These are phyloP conservation scores for Ectemnius continuus DNA, from an alignment of 2,888 invertebrate species.

Conservation along the genomic window DNA sequence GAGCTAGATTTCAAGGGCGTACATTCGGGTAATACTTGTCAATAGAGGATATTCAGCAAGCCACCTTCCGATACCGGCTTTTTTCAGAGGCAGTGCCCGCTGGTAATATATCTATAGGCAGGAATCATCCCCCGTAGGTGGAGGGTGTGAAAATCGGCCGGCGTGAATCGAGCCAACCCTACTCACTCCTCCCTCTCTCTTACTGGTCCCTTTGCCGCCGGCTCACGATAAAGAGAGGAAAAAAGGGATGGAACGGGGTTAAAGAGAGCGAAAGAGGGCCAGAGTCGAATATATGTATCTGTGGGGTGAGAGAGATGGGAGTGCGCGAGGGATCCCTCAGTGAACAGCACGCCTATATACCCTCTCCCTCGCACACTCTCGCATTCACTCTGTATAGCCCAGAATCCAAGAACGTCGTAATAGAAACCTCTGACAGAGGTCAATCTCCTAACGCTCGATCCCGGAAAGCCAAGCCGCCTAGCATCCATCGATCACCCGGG, in stretches of 20 bases:
- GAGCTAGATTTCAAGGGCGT: no score
- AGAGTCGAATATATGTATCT: not conserved
- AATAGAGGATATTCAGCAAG: no score
- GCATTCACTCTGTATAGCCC: constrained; percentile 10
- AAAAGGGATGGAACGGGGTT: not conserved
- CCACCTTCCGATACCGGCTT: no score
- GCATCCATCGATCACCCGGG: constrained; percentile 64
- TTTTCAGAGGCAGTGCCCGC: no score
- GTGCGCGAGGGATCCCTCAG: constrained; percentile 27
- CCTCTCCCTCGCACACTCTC: constrained; percentile 17
- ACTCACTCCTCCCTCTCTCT: constrained; percentile 13
- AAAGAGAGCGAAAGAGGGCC: not conserved
- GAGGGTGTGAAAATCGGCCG: constrained; percentile 48
- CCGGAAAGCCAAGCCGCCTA: constrained; percentile 61
- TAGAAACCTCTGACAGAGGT: constrained; percentile 72
- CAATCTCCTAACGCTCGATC: constrained; percentile 69
- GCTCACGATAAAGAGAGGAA: constrained; percentile 1
- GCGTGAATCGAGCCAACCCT: constrained; percentile 44
- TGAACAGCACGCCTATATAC: constrained; percentile 35
- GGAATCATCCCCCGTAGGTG: constrained; percentile 1
- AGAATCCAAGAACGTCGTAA: constrained; percentile 63
- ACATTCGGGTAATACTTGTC: no score
- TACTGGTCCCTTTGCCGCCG: constrained; percentile 14
- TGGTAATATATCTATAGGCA: no score
- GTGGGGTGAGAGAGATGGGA: constrained; percentile 8